phyloP scores from a whole-genome alignment of 2,113 vertebrate species.

The Notothenia rossii region DNA sequence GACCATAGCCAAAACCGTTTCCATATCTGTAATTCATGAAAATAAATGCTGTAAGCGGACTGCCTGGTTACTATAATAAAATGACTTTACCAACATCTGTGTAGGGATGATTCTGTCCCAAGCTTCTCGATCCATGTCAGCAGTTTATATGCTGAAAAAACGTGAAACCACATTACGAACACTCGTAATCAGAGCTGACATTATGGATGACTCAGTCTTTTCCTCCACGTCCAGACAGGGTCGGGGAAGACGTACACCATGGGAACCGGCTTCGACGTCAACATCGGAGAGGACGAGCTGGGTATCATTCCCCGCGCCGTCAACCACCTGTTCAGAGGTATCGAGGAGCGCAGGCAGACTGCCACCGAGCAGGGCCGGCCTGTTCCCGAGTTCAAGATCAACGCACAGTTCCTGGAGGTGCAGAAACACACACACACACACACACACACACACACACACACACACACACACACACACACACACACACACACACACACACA shows the following conservation, averaged over 20 bases:
- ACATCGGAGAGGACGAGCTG: conserved; percentile 91
- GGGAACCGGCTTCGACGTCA: conserved; percentile 98
- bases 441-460: conserved; percentile 3
- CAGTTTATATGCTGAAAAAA: too few species aligned
- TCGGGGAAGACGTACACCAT: conserved; percentile 99
- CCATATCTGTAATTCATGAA: too few species aligned
- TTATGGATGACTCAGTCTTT: neutral
- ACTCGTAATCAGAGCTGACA: neutral
- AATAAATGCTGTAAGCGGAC: too few species aligned
- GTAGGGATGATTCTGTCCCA: too few species aligned
- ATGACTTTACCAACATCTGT: too few species aligned
- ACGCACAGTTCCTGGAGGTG: conserved; percentile 97
- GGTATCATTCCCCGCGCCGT: conserved; percentile 97
- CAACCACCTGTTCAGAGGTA: conserved; percentile 92
- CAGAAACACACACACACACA: conserved; percentile 16
- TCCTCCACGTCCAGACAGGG: conserved; percentile 86
- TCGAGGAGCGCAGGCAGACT: conserved; percentile 89
- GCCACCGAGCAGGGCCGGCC: conserved; percentile 91
- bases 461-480: conserved; percentile 12
- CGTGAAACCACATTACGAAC: neutral
- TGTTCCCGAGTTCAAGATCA: conserved; percentile 98
- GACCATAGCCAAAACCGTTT: too few species aligned
- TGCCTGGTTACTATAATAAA: too few species aligned
- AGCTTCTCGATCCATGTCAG: too few species aligned
- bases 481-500: conserved; percentile 18